These are phyloP conservation scores for Augochlorella aurata DNA, from an alignment of 2,888 invertebrate species.

Conservation along the genomic window DNA sequence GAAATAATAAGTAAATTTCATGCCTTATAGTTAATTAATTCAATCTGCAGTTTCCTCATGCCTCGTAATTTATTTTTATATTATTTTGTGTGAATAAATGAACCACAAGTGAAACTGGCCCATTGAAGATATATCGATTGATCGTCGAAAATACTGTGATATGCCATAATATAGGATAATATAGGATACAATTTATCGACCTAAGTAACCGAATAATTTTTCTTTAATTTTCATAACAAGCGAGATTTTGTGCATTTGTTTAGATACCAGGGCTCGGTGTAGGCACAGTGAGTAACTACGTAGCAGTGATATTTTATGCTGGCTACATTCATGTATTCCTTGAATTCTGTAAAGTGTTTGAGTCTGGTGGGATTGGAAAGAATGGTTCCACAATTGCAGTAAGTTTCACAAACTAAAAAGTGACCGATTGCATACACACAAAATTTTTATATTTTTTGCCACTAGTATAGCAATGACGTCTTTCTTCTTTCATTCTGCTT, in stretches of 20 bases:
- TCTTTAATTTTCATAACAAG: constrained; percentile 61
- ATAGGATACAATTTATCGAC: constrained; percentile 26
- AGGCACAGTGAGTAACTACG: constrained; percentile 76
- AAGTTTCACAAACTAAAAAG: constrained; percentile 82
- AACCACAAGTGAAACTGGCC: constrained; percentile 46
- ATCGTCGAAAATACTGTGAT: neutral
- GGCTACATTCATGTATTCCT: constrained; percentile 86
- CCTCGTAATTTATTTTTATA: constrained; percentile 33
- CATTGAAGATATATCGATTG: neutral
- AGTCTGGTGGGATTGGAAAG: constrained; percentile 95
- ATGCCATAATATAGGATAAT: constrained; percentile 15
- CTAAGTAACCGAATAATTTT: constrained; percentile 9
- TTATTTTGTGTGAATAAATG: constrained; percentile 16
- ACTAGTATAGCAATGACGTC: constrained; percentile 36
- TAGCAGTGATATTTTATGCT: constrained; percentile 84
- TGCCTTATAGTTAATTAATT: neutral
- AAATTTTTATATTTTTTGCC: constrained; percentile 35
- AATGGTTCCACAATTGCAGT: constrained; percentile 98
- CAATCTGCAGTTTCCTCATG: constrained; percentile 56
- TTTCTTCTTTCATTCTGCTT: constrained; percentile 43
- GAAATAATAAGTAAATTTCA: neutral
- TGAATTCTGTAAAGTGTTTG: constrained; percentile 88
- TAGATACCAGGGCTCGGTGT: constrained; percentile 77
- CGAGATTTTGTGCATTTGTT: constrained; percentile 76
- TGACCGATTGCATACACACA: constrained; percentile 32